Conservation (phyloP, 2,888 invertebrate genomes). For the Exocentrus adspersus region DNA sequence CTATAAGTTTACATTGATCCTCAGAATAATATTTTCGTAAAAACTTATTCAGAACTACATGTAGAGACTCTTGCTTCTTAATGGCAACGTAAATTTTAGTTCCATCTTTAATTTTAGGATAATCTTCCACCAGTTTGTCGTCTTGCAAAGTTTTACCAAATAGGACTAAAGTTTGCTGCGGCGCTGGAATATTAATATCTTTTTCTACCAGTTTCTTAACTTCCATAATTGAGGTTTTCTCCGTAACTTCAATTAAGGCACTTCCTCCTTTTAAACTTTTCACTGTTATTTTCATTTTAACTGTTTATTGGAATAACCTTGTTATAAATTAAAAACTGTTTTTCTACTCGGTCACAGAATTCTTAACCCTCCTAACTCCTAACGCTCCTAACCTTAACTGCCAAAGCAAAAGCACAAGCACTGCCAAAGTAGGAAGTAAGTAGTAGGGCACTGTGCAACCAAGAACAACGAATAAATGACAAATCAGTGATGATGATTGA, state of each 20-base stretch:
- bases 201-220: slow-evolving; percentile 75
- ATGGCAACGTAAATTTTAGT: slow-evolving; percentile 78
- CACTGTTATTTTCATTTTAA: slow-evolving; percentile 75
- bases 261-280: slow-evolving; percentile 80
- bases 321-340: no score
- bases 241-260: slow-evolving; percentile 72
- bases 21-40: slow-evolving; percentile 73
- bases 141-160: slow-evolving; percentile 77
- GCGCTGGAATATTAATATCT: slow-evolving; percentile 72
- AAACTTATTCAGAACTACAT: slow-evolving; percentile 68
- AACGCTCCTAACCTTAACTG: no score
- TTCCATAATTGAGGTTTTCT: slow-evolving; percentile 71
- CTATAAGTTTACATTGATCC: slow-evolving; percentile 70
- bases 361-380: no score
- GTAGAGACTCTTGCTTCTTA: slow-evolving; percentile 73
- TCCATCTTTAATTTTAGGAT: slow-evolving; percentile 79
- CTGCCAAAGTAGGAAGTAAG: no score
- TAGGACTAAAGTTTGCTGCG: slow-evolving; percentile 77
- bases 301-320: no score
- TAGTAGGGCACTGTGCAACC: no score
- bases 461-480: no score
- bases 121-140: slow-evolving; percentile 74
- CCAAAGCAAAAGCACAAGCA: no score
- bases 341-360: no score
- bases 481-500: no score